These are phyloP conservation scores for Aromia moschata DNA, from an alignment of 2,888 invertebrate species.

Conservation along the genomic window DNA sequence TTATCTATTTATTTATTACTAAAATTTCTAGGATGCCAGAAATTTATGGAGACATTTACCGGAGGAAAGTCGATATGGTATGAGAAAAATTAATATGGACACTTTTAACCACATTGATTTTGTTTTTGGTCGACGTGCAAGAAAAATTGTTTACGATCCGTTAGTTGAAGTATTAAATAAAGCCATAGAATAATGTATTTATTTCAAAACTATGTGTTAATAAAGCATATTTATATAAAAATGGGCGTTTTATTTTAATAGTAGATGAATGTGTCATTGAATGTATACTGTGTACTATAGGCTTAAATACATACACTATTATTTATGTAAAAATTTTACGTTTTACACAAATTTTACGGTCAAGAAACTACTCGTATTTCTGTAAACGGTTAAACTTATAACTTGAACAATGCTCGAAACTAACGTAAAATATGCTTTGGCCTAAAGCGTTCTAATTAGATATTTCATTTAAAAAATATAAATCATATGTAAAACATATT, in stretches of 20 bases:
- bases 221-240: background rate
- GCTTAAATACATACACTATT: too few species aligned
- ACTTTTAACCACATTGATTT: slow-evolving; percentile 80
- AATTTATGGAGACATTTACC: slow-evolving; percentile 67
- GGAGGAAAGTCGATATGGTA: slow-evolving; percentile 62
- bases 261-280: background rate
- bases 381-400: too few species aligned
- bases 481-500: too few species aligned
- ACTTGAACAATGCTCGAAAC: too few species aligned
- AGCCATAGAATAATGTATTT: slow-evolving; percentile 33
- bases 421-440: too few species aligned
- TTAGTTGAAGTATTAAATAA: slow-evolving; percentile 48
- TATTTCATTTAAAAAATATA: too few species aligned
- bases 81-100: slow-evolving; percentile 68
- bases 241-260: background rate
- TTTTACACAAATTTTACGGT: too few species aligned
- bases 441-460: too few species aligned
- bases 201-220: background rate
- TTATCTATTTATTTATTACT: too few species aligned
- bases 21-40: slow-evolving; percentile 66
- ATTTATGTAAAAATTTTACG: too few species aligned
- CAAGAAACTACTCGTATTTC: too few species aligned
- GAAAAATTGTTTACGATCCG: slow-evolving; percentile 66
- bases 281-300: too few species aligned
- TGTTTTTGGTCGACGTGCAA: slow-evolving; percentile 71